A percentile compares a stretch with the other conserved stretches of the same genome.
Conservation (phyloP, 2,797 vertebrate species). For the Anisognathus igniventris region DNA sequence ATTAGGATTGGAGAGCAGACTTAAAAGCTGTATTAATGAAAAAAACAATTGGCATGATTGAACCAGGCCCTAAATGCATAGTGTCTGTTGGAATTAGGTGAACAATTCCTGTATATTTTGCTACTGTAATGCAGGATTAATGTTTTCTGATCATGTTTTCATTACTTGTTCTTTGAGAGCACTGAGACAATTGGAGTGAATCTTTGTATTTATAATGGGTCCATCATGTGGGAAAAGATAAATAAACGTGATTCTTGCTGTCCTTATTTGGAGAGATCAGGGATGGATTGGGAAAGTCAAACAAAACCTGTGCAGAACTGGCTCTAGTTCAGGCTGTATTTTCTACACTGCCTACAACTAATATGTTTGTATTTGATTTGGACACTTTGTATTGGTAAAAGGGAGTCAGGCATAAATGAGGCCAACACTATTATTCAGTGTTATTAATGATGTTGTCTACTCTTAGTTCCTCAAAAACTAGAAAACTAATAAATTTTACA, state of each 20-base stretch:
- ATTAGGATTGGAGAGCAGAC: neutral
- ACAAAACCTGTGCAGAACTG: neutral
- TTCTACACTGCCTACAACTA: slow-evolving; percentile 10
- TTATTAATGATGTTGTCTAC: slow-evolving; percentile 78
- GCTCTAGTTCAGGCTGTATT: neutral
- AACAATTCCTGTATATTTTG: neutral
- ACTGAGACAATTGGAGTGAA: neutral
- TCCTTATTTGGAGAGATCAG: neutral
- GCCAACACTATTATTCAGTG: slow-evolving; percentile 69
- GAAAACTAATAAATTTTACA: slow-evolving; percentile 80
- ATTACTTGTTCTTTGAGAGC: neutral
- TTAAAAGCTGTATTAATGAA: neutral
- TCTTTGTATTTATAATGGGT: neutral
- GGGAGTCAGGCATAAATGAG: slow-evolving; percentile 61
- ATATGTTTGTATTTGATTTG: slow-evolving; percentile 68
- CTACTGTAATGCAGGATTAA: neutral
- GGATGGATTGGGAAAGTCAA: neutral
- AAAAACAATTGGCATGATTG: neutral
- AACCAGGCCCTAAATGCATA: neutral
- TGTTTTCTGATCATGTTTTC: neutral
- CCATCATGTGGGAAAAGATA: neutral
- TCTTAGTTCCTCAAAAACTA: slow-evolving; percentile 73
- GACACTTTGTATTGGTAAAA: slow-evolving; percentile 62
- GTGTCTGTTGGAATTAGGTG: neutral
- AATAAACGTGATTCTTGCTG: neutral